These are phyloP conservation scores for Eulithis prunata DNA, from an alignment of 2,888 invertebrate genomes.

Conservation along the genomic window DNA sequence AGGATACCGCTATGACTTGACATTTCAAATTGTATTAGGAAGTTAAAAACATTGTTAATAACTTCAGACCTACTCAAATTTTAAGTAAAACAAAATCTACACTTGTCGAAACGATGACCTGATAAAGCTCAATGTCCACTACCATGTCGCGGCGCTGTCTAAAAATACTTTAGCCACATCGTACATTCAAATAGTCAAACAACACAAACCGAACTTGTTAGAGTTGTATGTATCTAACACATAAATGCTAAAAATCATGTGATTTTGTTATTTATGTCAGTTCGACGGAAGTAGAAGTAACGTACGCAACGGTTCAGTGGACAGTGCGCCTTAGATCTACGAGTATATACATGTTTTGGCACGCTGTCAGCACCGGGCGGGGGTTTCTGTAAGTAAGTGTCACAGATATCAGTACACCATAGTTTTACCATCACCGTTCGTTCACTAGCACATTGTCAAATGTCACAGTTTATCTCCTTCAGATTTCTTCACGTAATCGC, in stretches of 20 bases:
- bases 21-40: no score
- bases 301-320: conserved; percentile 17
- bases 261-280: no score
- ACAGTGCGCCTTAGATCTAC: conserved; percentile 17
- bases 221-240: no score
- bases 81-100: neutral
- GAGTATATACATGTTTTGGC: conserved; percentile 57
- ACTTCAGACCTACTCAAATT: neutral
- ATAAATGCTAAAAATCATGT: no score
- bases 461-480: conserved; percentile 50
- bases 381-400: conserved; percentile 76
- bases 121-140: conserved; percentile 14
- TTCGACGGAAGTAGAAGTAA: no score
- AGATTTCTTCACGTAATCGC: conserved; percentile 20
- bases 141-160: no score
- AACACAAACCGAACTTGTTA: no score
- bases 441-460: conserved; percentile 49
- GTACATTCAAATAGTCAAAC: no score
- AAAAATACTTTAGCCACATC: no score
- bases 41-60: no score
- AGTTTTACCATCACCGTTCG: conserved; percentile 57
- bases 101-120: conserved; percentile 5
- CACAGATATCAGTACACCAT: conserved; percentile 63
- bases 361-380: conserved; percentile 64
- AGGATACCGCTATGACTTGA: no score